Evolutionary conservation across 2,113 vertebrate species (phyloP), one percentile per base, ranked within the genome.

Genomic region (Dasyprocta punctata): DNA sequence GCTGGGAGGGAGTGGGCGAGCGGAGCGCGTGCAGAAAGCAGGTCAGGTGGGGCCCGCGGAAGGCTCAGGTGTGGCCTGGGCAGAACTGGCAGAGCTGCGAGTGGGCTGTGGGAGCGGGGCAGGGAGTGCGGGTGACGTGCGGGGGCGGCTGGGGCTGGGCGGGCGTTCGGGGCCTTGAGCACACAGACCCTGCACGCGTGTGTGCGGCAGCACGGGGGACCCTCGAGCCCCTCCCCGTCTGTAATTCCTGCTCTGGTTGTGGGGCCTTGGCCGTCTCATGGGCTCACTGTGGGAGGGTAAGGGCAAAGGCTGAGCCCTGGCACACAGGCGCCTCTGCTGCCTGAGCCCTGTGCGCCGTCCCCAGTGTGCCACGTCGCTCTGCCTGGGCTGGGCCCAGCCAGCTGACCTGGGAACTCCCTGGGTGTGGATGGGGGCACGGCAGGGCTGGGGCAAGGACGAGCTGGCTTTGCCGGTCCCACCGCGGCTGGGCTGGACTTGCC

Each of bases 381-480:
- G 61, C 63, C 75, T 80, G 44, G 82, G 89, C 60, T 58, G 41
- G 89, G 93, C 38, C 80, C 9, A 30, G 77, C 86, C 77, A 38
- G 94, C 26, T 41, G 7, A 17, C 52, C 67, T 44, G 60, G 96
- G 92, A 94, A 92, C 73, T 86, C n/a, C 78, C 7, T 22, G 38
- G 91, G 92, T 30, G 52, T 87, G 92, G 75, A 78, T 1, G 12
- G 58, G 22, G 65, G 41, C 36, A 9, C 7, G 13, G 41, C 28
- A 52, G 54, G 47, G 41, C n/a, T 33, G 30, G 90, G 86, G 47
- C 54, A 60, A 77, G 36, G 60, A 20, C 44, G 7, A 47, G 24
- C 95, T 54, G 85, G 88, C 94, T 86, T 9, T 44, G 95, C 90
- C 20, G 44, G 97, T 96, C 81, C 8, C 20, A 67, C 36, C 13